Evolutionary conservation across 2,888 invertebrate genomes (phyloP), one percentile per base, ranked within the genome.

Genomic region (Eupithecia inturbata): DNA sequence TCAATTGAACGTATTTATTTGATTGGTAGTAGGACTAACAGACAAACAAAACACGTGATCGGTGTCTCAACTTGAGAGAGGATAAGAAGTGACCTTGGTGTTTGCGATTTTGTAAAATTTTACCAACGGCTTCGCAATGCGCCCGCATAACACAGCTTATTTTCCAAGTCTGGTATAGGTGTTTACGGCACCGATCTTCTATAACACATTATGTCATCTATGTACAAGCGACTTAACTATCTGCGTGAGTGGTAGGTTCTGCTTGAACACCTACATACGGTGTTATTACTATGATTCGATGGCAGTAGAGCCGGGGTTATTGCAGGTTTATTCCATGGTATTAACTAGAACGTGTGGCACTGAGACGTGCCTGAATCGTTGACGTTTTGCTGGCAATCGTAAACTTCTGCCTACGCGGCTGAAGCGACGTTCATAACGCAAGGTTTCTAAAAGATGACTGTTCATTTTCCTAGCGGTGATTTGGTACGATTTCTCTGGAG

Each of bases 311-410:
- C 7, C 28, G 0, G 31, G 19, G 63, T n/a, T n/a, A 64, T 64
- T 22, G n/a, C 63, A 36, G 63, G 63, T 64, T 64, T 68, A 63
- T 74, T 67, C 68, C n/a, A 39, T 26, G 60, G 68, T 73, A 68
- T 73, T 70, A 75, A 72, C 71, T n/a, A 68, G 68, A 68, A 79
- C 81, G 81, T 82, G 82, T 78, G 74, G 78, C 75, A 76, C 78
- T 77, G 78, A 77, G 82, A 82, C 82, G 83, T 79, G 81, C 79
- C 80, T 77, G 79, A 80, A 82, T 82, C 79, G 63, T 64, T 33
- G 33, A n/a, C 79, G 78, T 72, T 67, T 76, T 71, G 72, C 78
- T 79, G 72, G 74, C 72, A 74, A 63, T 79, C 81, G 80, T 85
- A 84, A 85, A 85, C 62, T 71, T 67, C 79, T 64, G 75, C 83